Evolutionary conservation across 1,140 invertebrate species (phyloP).

Genomic region (Drosophila ercepeae): DNA sequence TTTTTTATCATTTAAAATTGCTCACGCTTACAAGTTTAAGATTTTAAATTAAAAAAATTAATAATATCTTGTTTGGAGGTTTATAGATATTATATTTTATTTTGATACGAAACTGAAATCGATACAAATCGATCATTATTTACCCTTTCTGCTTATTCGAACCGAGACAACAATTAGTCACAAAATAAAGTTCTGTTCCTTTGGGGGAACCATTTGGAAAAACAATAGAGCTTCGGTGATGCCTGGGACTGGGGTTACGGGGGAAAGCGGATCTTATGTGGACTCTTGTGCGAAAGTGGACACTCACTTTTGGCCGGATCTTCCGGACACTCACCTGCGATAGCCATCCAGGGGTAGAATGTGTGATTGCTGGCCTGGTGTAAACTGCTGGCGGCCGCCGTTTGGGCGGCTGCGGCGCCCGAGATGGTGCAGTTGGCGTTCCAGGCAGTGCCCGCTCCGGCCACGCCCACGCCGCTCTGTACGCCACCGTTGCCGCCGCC

Average conservation of each 20-base stretch:
- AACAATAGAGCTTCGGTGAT: slow-evolving; percentile 39
- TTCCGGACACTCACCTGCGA: slow-evolving; percentile 92
- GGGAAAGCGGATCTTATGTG: slow-evolving; percentile 14
- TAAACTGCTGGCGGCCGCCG: slow-evolving; percentile 92
- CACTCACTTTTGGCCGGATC: slow-evolving; percentile 80
- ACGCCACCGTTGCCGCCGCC: slow-evolving; percentile 83
- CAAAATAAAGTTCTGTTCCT: neutral
- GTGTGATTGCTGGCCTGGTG: slow-evolving; percentile 95
- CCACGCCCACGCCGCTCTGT: slow-evolving; percentile 86
- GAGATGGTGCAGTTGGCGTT: slow-evolving; percentile 84
- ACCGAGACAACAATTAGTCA: slow-evolving; percentile 12
- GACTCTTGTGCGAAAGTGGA: slow-evolving; percentile 46
- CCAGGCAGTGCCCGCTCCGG: slow-evolving; percentile 85
- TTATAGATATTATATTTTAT: too few species aligned
- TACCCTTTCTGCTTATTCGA: slow-evolving; percentile 13
- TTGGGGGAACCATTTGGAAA: slow-evolving; percentile 22
- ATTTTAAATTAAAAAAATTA: neutral
- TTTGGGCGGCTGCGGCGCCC: slow-evolving; percentile 88
- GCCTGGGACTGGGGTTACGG: neutral
- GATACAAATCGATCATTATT: neutral
- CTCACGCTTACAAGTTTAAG: neutral
- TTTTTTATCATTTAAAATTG: slow-evolving; percentile 9
- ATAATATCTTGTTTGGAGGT: too few species aligned
- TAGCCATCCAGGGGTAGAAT: slow-evolving; percentile 99
- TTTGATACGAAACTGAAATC: neutral